Evolutionary conservation across 2,797 vertebrate genomes (phyloP).

Genomic region (Pipistrellus nathusii): DNA sequence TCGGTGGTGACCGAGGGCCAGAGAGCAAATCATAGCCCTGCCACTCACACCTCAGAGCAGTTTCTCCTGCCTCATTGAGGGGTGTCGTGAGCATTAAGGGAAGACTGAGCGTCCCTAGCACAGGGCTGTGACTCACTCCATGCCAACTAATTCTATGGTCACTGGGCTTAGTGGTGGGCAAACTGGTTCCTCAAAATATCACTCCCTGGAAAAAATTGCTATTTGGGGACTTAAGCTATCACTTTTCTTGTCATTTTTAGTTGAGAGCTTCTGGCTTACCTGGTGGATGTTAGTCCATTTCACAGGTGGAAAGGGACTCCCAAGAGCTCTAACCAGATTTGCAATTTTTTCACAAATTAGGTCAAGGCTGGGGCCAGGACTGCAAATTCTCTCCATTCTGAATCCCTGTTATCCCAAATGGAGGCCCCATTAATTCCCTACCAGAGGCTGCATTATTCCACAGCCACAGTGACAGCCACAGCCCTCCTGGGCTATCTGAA

Average conservation of each 20-base stretch:
- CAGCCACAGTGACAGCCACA: not conserved
- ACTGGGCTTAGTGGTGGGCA: not conserved
- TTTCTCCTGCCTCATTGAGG: not conserved
- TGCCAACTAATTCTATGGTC: not conserved
- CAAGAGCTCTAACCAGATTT: not conserved
- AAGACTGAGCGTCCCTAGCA: not conserved
- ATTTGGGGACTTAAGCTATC: not conserved
- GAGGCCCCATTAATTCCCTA: not conserved
- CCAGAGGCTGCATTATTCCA: not conserved
- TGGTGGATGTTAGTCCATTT: not conserved
- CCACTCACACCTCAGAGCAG: not conserved
- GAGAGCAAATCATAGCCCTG: not conserved
- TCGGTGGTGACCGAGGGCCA: not conserved
- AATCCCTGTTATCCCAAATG: not conserved
- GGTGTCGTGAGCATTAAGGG: not conserved
- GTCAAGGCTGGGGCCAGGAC: not conserved
- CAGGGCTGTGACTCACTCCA: fast-evolving
- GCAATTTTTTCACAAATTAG: not conserved
- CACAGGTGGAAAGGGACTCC: not conserved
- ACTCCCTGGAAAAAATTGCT: not conserved
- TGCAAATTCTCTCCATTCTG: not conserved
- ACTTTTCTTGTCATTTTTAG: not conserved
- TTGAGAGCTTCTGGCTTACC: not conserved
- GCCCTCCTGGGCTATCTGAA: not conserved
- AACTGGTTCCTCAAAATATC: not conserved